Conservation (phyloP, 2,888 invertebrate genomes). For the Sinodicranocentrus sp. region DNA sequence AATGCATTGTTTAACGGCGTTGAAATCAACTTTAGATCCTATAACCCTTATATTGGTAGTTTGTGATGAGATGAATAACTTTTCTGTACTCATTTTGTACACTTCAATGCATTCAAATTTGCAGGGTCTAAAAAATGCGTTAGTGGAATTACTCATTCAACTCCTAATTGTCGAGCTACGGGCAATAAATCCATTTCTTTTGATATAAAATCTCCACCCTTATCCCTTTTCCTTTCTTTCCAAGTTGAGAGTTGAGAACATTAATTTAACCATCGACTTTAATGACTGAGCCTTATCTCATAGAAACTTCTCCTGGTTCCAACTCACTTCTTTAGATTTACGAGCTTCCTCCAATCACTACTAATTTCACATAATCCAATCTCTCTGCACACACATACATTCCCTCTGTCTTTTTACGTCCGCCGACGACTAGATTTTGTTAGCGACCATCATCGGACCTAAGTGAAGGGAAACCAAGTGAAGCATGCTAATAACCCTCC, state of each 20-base stretch:
- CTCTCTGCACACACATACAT: background rate
- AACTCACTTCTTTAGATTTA: conserved; percentile 37
- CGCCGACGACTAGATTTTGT: no score
- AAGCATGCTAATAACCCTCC: background rate
- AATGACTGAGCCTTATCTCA: conserved; percentile 40
- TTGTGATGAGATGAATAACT: no score
- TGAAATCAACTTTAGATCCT: no score
- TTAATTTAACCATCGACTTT: conserved; percentile 44
- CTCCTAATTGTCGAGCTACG: no score
- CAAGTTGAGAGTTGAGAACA: conserved; percentile 30
- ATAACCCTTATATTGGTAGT: no score
- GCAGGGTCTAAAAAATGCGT: no score
- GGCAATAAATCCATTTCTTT: conserved; percentile 18
- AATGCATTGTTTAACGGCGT: no score
- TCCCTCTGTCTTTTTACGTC: background rate
- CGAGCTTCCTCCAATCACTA: conserved; percentile 44
- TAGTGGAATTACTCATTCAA: no score
- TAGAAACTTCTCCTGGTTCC: conserved; percentile 16
- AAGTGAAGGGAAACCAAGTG: no score
- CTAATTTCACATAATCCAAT: conserved; percentile 51
- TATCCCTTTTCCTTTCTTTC: conserved; percentile 3
- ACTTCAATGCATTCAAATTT: no score
- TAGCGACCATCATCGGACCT: no score
- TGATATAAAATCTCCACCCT: conserved; percentile 18
- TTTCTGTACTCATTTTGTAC: no score